Percentiles rank a stretch among this genome's conserved stretches.
phyloP scores from a whole-genome alignment of 2,888 invertebrate species.

The Sussaba pulchella region DNA sequence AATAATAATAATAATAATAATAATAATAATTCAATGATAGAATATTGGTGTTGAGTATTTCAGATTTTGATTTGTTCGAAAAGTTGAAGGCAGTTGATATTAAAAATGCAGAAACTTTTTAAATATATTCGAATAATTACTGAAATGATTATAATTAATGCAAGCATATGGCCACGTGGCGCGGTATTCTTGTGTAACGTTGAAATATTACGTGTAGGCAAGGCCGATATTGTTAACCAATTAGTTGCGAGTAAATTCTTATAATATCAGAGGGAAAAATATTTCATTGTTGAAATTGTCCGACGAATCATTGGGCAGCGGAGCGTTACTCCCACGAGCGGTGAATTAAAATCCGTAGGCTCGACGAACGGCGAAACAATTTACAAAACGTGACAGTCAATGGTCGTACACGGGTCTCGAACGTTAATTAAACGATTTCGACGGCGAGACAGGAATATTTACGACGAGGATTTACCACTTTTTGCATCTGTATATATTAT shows the following conservation, averaged over 20 bases:
- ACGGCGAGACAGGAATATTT: conserved; percentile 55
- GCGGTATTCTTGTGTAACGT: background rate
- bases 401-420: no score
- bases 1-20: no score
- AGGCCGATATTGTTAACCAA: background rate
- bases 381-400: no score
- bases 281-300: background rate
- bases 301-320: no score
- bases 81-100: background rate
- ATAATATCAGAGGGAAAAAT: background rate
- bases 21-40: background rate
- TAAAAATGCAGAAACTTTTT: background rate
- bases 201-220: conserved; percentile 11
- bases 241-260: conserved; percentile 18
- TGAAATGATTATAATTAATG: background rate
- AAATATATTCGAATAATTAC: conserved; percentile 5
- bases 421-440: conserved; percentile 57
- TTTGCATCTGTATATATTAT: background rate
- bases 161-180: conserved; percentile 22
- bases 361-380: no score
- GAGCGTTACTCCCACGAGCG: no score
- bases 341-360: no score
- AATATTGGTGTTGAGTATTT: background rate
- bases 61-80: background rate
- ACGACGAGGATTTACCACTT: conserved; percentile 34